Evolutionary conservation across 2,797 vertebrate genomes (phyloP), one percentile per base, ranked within the genome.

Genomic region (Yasuhikotakia modesta): DNA sequence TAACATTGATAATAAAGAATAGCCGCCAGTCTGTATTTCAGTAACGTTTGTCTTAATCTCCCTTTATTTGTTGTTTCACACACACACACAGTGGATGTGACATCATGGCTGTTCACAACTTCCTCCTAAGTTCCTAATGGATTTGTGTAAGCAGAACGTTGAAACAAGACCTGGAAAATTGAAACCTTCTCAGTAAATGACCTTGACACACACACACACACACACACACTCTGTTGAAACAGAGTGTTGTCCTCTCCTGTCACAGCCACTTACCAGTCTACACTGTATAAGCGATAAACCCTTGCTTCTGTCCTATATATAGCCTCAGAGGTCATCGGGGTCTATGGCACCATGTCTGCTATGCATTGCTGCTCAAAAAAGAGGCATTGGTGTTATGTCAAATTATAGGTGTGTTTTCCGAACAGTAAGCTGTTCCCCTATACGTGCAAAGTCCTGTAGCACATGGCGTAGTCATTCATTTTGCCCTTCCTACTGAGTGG

Each of bases 251-350:
- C 53, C 78, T 45, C 64, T 39, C 22, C 6, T 68, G 82, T 87
- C 83, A 83, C 30, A 70, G 73, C 27, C 82, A 82, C 85, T 83
- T 61, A 50, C 24, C 46, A 39, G 8, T 73, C 39, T 60, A 50
- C 53, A 65, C 45, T 78, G 74, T 70, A 50, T 55, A 46, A 60
- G 65, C 65, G 77, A 85, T 84, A 80, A 85, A 71, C 84, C 60
- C 64, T 72, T 60, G 45, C 53, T 67, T 71, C 17, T 3, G 55
- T 66, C 32, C 81, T 87, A 85, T 81, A 80, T 78, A 80, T 87
- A 87, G 79, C 78, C 14, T 14, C 63, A 0, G 14, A 63, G 53
- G 64, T 43, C 66, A 14, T 58, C 17, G 24, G 55, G 65, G 35
- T 65, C 55, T n/a, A 5, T 77, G 52, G 66, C 77, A 55, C 79